Base-by-base conservation (phyloP, 2,797 vertebrate species). In the Sebastolobus altivelis region DNA sequence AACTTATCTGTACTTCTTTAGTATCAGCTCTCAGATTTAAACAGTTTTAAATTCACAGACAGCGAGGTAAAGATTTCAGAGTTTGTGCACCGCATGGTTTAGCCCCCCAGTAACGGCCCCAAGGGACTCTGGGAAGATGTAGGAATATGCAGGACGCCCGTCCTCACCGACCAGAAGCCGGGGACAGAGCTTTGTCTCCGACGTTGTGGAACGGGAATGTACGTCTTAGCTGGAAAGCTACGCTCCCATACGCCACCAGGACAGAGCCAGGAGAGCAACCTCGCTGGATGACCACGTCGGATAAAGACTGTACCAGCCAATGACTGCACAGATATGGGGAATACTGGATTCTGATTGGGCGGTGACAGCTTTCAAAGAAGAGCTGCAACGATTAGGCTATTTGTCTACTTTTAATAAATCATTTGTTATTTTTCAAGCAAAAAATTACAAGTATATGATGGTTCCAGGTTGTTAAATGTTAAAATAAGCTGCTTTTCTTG, bases 261-360 rank as follows among this genome's bases (percentile, higher is more conserved):
- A 13, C 22, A 13, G 22, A 27, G 96, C 97, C 97, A 90, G 82
- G 90, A 93, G 93, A 96, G 93, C 89, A 81, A 93, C 91, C 94
- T 96, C 96, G 88, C 95, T 92, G 96, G 95, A 31, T 96, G 79
- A 83, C 96, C 96, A 94, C 94, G 94, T 97, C 83, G 93, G 74
- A 20, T 4, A 18, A 7, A 25, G 25, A 46, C 8, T 13, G 11
- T 3, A 14, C 1, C 35, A 46, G 22, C 31, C 31, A 63, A 62
- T 52, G 20, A 37, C 14, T 3, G 43, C 40, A 12, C 29, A 52
- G 70, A 11, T 35, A 38, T 22, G 29, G 8, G 20, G n/a, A 25
- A 59, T 43, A 13, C 22, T 8, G 1, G 2, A 12, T 16, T 35
- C 20, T 25, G 40, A 25, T 35, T 33, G 4, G 35, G 6, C 13